Conservation (phyloP, 2,797 vertebrate species). For the Lagorchestes hirsutus region DNA sequence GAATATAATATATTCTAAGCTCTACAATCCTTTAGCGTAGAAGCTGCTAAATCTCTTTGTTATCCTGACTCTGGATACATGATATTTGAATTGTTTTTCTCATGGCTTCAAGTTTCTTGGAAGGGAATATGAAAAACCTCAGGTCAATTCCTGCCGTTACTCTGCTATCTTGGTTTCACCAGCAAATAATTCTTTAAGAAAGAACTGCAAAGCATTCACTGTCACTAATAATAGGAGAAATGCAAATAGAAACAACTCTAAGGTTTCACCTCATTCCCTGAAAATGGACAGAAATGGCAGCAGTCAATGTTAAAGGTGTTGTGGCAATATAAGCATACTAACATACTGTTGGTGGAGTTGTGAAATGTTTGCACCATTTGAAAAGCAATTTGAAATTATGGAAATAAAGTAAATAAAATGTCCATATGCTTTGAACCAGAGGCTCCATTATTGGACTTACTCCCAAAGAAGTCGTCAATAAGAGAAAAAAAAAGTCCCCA, state of each 20-base stretch:
- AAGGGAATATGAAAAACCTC: too few relatives aligned
- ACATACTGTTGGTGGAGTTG: neutral
- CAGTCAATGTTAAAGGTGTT: neutral
- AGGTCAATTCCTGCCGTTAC: too few relatives aligned
- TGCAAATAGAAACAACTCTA: neutral
- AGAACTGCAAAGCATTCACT: too few relatives aligned
- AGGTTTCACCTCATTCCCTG: neutral
- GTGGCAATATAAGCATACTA: too few relatives aligned
- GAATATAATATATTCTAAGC: too few relatives aligned
- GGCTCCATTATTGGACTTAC: neutral
- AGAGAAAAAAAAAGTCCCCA: neutral
- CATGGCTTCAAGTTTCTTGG: too few relatives aligned
- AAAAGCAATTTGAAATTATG: neutral
- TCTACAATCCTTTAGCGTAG: too few relatives aligned
- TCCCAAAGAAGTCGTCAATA: neutral
- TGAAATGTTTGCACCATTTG: neutral
- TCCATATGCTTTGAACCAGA: neutral
- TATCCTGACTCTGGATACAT: too few relatives aligned
- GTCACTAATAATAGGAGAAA: neutral
- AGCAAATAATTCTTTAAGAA: too few relatives aligned
- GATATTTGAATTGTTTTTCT: too few relatives aligned
- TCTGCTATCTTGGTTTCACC: too few relatives aligned
- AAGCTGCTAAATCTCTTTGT: too few relatives aligned
- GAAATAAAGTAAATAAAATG: neutral
- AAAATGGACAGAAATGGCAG: neutral